Conservation (phyloP, 2,113 vertebrate species). For the Leptodactylus fuscus region DNA sequence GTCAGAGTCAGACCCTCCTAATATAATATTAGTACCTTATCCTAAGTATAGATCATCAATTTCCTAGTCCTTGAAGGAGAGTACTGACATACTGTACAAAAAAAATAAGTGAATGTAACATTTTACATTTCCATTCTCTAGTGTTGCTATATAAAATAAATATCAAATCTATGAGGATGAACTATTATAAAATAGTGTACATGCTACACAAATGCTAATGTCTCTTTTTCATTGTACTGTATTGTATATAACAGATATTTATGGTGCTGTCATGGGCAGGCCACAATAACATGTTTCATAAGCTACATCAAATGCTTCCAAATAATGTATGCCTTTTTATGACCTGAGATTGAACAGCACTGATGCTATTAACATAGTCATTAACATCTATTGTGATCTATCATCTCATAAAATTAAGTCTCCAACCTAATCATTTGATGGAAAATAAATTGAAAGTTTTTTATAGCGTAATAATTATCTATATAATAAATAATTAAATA, state of each 20-base stretch:
- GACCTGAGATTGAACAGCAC: constrained; percentile 29
- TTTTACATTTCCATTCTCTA: no score
- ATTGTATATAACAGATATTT: constrained; percentile 1
- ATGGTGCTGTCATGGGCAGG: not conserved
- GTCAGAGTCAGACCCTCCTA: no score
- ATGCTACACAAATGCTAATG: not conserved
- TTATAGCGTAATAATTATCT: constrained; percentile 28
- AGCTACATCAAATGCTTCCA: constrained; percentile 5
- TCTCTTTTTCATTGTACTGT: not conserved
- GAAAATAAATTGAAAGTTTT: constrained; percentile 35
- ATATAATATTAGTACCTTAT: no score
- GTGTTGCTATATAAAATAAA: no score
- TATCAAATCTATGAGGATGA: no score
- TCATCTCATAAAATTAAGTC: constrained; percentile 37
- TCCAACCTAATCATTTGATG: constrained; percentile 36
- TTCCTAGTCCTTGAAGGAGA: no score
- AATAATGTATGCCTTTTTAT: constrained; percentile 42
- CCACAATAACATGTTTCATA: constrained; percentile 28
- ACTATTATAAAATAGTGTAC: no score
- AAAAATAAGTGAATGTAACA: no score
- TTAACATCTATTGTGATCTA: constrained; percentile 49
- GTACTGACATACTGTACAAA: no score
- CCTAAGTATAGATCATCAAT: no score
- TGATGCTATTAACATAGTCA: constrained; percentile 43
- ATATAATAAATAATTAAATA: constrained; percentile 41